Evolutionary conservation across 2,113 vertebrate species (phyloP).

Genomic region (Platysternon megacephalum): DNA sequence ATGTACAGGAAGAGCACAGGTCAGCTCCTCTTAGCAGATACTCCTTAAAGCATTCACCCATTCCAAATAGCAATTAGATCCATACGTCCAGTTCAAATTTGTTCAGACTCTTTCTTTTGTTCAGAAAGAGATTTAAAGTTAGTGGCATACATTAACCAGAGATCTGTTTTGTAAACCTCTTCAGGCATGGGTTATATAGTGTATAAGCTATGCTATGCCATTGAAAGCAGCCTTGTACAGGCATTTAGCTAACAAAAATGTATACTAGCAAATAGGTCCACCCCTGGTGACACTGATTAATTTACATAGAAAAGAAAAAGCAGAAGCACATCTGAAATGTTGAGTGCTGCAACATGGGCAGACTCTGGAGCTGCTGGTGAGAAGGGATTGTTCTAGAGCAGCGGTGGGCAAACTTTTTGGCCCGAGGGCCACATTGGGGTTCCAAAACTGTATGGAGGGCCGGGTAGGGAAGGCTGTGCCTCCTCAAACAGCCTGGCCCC

Average conservation of each 20-base stretch:
- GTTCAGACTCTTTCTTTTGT: background rate
- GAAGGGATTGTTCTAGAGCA: background rate
- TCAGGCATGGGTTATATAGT: background rate
- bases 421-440: too few species aligned
- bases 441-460: too few species aligned
- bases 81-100: background rate
- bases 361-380: background rate
- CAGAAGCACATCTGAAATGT: background rate
- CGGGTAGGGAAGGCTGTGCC: too few species aligned
- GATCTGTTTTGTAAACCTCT: background rate
- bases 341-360: background rate
- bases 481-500: too few species aligned
- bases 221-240: background rate
- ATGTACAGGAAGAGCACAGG: background rate
- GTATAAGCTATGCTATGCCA: accelerated
- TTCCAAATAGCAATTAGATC: background rate
- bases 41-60: background rate
- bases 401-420: too few species aligned
- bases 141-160: background rate
- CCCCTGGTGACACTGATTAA: background rate
- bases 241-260: background rate
- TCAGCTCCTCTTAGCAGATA: background rate
- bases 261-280: background rate
- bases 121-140: background rate
- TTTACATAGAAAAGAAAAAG: constrained; percentile 2